phyloP scores from a whole-genome alignment of 2,113 vertebrate species.

The Charadrius vociferus region DNA sequence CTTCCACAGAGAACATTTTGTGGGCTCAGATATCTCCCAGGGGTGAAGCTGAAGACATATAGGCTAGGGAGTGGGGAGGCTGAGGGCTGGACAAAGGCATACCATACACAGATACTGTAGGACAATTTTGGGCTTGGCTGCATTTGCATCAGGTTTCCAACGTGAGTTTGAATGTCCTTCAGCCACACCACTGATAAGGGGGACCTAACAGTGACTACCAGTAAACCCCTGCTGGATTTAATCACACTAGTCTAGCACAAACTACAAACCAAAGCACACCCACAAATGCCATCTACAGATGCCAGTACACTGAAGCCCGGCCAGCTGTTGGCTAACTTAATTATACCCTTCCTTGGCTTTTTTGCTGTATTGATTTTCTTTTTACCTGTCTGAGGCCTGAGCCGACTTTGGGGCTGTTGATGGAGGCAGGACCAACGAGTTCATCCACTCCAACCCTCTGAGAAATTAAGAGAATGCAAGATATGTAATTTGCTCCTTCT shows the following conservation, averaged over 20 bases:
- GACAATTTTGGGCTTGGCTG: not conserved
- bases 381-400: not conserved
- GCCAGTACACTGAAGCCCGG: not conserved
- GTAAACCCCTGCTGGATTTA: not conserved
- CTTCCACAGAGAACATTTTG: not conserved
- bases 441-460: not conserved
- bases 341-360: not conserved
- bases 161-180: not conserved
- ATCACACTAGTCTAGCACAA: not conserved
- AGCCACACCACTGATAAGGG: not conserved
- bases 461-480: not conserved
- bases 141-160: not conserved
- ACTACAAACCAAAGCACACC: not conserved
- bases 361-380: not conserved
- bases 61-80: not conserved
- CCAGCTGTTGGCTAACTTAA: not conserved
- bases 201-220: not conserved
- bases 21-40: not conserved
- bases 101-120: fast-evolving
- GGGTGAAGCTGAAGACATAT: not conserved
- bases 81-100: not conserved
- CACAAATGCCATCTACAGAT: not conserved
- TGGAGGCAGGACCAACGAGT: not conserved
- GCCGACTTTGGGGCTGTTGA: not conserved
- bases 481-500: not conserved